phyloP scores from a whole-genome alignment of 2,888 invertebrate species.

The Nomada fabriciana region DNA sequence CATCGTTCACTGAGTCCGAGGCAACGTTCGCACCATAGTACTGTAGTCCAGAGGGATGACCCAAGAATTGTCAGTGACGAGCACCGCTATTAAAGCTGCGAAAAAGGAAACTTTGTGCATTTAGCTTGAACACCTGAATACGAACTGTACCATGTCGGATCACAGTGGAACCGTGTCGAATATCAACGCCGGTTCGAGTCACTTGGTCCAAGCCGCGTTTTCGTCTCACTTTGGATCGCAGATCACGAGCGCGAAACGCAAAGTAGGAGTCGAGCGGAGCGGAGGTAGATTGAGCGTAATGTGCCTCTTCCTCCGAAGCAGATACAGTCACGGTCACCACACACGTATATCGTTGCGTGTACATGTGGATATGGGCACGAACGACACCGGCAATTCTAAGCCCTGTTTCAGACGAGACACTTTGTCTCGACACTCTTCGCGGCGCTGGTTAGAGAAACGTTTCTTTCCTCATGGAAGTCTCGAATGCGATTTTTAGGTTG shows the following conservation, averaged over 20 bases:
- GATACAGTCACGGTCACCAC: conserved; percentile 82
- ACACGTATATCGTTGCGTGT: conserved; percentile 28
- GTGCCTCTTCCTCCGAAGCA: conserved; percentile 83
- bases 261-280: conserved; percentile 70
- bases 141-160: too few relatives aligned
- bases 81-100: too few relatives aligned
- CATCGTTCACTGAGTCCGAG: too few relatives aligned
- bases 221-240: conserved; percentile 41
- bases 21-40: too few relatives aligned
- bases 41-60: too few relatives aligned
- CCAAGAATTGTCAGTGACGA: too few relatives aligned
- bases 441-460: too few relatives aligned
- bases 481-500: too few relatives aligned
- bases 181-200: conserved; percentile 49
- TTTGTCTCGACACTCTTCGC: too few relatives aligned
- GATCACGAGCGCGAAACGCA: conserved; percentile 58
- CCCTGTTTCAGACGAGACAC: neutral
- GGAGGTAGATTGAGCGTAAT: conserved; percentile 82
- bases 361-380: neutral
- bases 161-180: conserved; percentile 44
- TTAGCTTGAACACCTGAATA: too few relatives aligned
- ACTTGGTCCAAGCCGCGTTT: conserved; percentile 13
- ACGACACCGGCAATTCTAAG: conserved; percentile 10
- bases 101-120: too few relatives aligned
- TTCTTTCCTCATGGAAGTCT: too few relatives aligned